Percentiles rank a stretch among this genome's conserved stretches.
Evolutionary conservation across 2,888 invertebrate species (phyloP).

Genomic region (Peribatodes rhomboidaria): DNA sequence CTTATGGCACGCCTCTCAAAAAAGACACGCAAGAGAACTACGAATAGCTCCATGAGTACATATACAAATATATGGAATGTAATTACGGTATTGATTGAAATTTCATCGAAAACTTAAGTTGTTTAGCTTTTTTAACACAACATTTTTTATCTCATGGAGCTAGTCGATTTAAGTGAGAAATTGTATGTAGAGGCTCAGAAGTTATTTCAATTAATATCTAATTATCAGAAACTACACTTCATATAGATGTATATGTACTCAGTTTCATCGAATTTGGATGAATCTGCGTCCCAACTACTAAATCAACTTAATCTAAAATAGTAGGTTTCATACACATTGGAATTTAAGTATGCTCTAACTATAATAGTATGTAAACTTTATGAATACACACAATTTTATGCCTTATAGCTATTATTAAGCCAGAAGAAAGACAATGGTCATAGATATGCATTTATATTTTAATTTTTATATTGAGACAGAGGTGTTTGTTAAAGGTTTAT

Average conservation of each 20-base stretch:
- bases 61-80: conserved; percentile 38
- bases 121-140: neutral
- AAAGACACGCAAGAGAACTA: conserved; percentile 13
- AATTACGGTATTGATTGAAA: conserved; percentile 14
- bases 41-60: conserved; percentile 37
- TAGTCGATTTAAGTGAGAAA: neutral
- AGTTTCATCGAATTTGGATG: neutral
- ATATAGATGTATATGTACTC: conserved; percentile 29
- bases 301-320: neutral
- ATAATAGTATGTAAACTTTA: too few relatives aligned
- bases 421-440: too few relatives aligned
- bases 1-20: conserved; percentile 50
- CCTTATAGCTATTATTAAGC: neutral
- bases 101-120: neutral
- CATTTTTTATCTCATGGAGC: neutral
- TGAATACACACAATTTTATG: neutral
- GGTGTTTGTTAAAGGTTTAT: too few relatives aligned
- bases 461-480: too few relatives aligned
- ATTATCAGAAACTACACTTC: conserved; percentile 1
- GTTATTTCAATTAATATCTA: conserved; percentile 1
- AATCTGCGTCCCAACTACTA: neutral
- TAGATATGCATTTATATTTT: too few relatives aligned
- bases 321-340: neutral
- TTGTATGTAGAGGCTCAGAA: neutral
- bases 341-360: too few relatives aligned